Conservation (phyloP, 2,888 invertebrate genomes). For the Steromphala cineraria region DNA sequence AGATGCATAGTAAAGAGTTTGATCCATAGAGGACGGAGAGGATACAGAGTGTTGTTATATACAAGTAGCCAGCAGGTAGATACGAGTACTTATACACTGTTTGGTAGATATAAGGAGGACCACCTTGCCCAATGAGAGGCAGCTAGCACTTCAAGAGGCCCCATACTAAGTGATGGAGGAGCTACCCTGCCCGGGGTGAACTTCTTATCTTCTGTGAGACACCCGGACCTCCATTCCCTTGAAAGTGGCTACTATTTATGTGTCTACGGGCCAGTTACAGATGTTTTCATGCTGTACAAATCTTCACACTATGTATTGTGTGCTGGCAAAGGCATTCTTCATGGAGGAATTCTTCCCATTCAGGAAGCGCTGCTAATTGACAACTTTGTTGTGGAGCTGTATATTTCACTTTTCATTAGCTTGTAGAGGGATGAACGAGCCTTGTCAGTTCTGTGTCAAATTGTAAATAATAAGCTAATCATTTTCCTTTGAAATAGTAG, state of each 20-base stretch:
- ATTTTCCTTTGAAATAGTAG: too few relatives aligned
- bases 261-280: slow-evolving; percentile 13
- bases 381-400: neutral
- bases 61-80: too few relatives aligned
- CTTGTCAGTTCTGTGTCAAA: neutral
- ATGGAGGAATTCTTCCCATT: neutral
- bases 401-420: neutral
- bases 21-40: too few relatives aligned
- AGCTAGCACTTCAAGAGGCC: slow-evolving; percentile 9
- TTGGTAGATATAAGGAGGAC: neutral
- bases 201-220: slow-evolving; percentile 5
- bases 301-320: neutral
- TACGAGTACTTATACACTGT: too few relatives aligned
- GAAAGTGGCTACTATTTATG: slow-evolving; percentile 20
- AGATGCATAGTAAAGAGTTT: too few relatives aligned
- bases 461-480: too few relatives aligned
- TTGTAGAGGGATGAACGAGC: neutral
- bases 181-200: neutral
- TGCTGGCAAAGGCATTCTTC: neutral
- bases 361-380: slow-evolving; percentile 12
- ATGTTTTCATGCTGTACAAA: slow-evolving; percentile 16
- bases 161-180: neutral
- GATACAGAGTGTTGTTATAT: too few relatives aligned
- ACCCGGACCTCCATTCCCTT: neutral
- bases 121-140: neutral